Evolutionary conservation across 2,113 vertebrate genomes (phyloP).

Genomic region (Typhlomys cinereus): DNA sequence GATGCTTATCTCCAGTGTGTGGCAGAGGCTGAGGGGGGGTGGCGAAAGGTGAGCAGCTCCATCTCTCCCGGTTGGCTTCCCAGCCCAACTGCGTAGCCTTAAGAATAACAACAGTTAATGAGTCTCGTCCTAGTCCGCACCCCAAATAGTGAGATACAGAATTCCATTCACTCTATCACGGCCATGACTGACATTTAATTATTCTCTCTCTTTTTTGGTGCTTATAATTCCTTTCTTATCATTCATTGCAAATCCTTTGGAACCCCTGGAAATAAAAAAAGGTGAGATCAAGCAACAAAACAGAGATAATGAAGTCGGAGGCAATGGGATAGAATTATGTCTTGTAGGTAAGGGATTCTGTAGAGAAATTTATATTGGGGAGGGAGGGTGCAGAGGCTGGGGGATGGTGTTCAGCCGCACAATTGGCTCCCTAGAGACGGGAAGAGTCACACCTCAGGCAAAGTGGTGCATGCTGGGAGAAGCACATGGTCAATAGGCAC

Average conservation of each 20-base stretch:
- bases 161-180: constrained; percentile 85
- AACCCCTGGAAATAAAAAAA: constrained; percentile 82
- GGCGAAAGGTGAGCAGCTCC: constrained; percentile 71
- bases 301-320: constrained; percentile 88
- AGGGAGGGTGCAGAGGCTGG: constrained; percentile 72
- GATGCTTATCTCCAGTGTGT: constrained; percentile 83
- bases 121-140: constrained; percentile 80
- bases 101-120: constrained; percentile 84
- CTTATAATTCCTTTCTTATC: constrained; percentile 89
- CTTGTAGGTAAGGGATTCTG: constrained; percentile 85
- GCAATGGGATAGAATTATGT: constrained; percentile 87
- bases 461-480: background rate
- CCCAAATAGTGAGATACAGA: constrained; percentile 85
- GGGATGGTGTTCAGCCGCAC: constrained; percentile 77
- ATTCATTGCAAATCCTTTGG: constrained; percentile 86
- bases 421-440: constrained; percentile 72
- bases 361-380: constrained; percentile 82
- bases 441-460: background rate
- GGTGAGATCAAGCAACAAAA: constrained; percentile 88
- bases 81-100: constrained; percentile 82
- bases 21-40: constrained; percentile 55
- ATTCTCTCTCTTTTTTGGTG: constrained; percentile 87
- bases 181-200: constrained; percentile 90
- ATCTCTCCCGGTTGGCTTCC: constrained; percentile 75
- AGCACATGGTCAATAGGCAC: background rate